Evolutionary conservation across 2,888 invertebrate species (phyloP).

Genomic region (Himalopsyche anomala): DNA sequence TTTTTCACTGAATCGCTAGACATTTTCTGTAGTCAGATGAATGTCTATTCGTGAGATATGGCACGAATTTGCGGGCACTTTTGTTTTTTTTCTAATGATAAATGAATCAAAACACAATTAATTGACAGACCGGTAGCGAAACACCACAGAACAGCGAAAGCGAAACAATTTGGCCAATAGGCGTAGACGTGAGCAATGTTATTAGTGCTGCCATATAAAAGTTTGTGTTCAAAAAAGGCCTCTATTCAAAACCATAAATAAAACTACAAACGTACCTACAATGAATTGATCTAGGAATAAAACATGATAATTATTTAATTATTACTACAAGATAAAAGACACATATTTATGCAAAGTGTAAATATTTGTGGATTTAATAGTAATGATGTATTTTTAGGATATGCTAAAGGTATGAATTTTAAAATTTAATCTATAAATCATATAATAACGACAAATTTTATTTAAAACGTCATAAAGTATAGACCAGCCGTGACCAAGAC

Average conservation of each 20-base stretch:
- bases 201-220: conserved; percentile 21
- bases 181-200: conserved; percentile 31
- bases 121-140: conserved; percentile 44
- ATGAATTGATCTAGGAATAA: too few species aligned
- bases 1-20: conserved; percentile 79
- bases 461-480: too few species aligned
- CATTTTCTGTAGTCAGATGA: conserved; percentile 69
- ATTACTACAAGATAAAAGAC: too few species aligned
- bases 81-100: conserved; percentile 32
- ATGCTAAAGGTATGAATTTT: too few species aligned
- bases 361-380: too few species aligned
- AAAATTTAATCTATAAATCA: too few species aligned
- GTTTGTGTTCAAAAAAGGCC: not conserved
- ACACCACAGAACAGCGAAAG: conserved; percentile 36
- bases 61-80: conserved; percentile 29
- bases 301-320: too few species aligned
- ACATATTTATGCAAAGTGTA: too few species aligned
- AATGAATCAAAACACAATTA: conserved; percentile 41
- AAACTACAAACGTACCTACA: too few species aligned
- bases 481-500: too few species aligned
- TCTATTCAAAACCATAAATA: not conserved
- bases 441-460: too few species aligned
- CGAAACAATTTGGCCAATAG: conserved; percentile 44
- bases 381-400: too few species aligned
- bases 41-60: not conserved